Percentiles rank a stretch among this genome's conserved stretches.
phyloP scores from a whole-genome alignment of 2,888 invertebrate species.

The Eilema caniola region DNA sequence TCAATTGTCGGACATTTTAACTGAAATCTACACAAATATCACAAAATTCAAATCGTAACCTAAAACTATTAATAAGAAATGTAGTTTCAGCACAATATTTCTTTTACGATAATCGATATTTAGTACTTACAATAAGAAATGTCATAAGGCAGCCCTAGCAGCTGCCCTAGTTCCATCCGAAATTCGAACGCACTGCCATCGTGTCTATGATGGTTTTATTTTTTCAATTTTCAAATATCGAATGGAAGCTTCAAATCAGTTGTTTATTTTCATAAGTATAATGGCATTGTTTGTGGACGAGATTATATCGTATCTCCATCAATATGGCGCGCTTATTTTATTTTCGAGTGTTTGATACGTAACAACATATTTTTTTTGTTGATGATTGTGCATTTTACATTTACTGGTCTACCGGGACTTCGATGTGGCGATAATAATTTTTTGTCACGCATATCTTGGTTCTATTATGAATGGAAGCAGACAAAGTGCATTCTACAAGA shows the following conservation, averaged over 20 bases:
- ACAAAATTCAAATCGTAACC: too few species aligned
- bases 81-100: too few species aligned
- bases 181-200: conserved; percentile 71
- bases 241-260: conserved; percentile 67
- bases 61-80: too few species aligned
- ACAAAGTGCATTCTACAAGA: conserved; percentile 5
- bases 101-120: too few species aligned
- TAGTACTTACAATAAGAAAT: not conserved
- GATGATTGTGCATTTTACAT: conserved; percentile 71
- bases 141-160: conserved; percentile 61
- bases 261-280: conserved; percentile 79
- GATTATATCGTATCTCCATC: conserved; percentile 76
- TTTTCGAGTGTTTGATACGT: conserved; percentile 68
- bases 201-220: conserved; percentile 73
- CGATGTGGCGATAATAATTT: conserved; percentile 51
- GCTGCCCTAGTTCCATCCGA: conserved; percentile 71
- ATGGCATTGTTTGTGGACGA: conserved; percentile 84
- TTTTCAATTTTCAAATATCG: conserved; percentile 70
- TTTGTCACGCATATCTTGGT: conserved; percentile 45
- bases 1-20: too few species aligned
- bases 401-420: conserved; percentile 45
- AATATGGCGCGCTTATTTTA: conserved; percentile 64
- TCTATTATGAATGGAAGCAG: conserved; percentile 23
- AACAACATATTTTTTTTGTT: conserved; percentile 61
- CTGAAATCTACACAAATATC: too few species aligned